Evolutionary conservation across 2,113 vertebrate species (phyloP), one percentile per base, ranked within the genome.

Genomic region (Catharus minimus): DNA sequence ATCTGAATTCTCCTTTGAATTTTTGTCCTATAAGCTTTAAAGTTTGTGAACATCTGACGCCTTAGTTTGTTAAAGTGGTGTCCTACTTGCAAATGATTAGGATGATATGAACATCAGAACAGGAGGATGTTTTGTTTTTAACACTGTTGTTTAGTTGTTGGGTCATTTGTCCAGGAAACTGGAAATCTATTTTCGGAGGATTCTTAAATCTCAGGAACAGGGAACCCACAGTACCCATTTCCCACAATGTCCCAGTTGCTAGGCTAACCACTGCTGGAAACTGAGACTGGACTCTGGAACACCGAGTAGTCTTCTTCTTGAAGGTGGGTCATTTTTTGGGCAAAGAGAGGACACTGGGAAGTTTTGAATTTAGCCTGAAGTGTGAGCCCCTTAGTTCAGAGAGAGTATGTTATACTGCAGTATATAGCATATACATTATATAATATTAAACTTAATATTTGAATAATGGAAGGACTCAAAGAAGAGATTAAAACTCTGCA

Each of bases 371-470:
- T 32, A 64, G 23, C 4, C 24, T 47, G 24, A 28, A 49, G 8
- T 49, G 12, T 3, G 2, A 49, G 32, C 14, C 15, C 26, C 26
- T 61, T 30, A 57, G 20, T 43, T 76, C 47, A 75, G 32, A 49
- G 1, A 32, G 3, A 27, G n/a, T 32, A 38, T 19, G 8, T 47
- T 67, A 38, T 9, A n/a, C 4, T 52, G 20, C 5, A 11, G 2
- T n/a, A 46, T 38, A 36, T 8, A 24, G 2, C 6, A 7, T 44
- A 41, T 14, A 5, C 10, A 21, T 55, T 67, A 24, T 13, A 18
- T 47, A 64, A 32, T 33, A n/a, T 7, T 71, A 44, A 86, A 50
- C 4, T 2, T 50, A 60, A 13, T 12, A 43, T 2, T 28, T 88
- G 27, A 28, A 39, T 17, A 73, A 49, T 18, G 5, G 52, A 46